These are phyloP conservation scores for Rambutsinella grinnellia DNA, from an alignment of 2,888 invertebrate genomes.

Conservation along the genomic window DNA sequence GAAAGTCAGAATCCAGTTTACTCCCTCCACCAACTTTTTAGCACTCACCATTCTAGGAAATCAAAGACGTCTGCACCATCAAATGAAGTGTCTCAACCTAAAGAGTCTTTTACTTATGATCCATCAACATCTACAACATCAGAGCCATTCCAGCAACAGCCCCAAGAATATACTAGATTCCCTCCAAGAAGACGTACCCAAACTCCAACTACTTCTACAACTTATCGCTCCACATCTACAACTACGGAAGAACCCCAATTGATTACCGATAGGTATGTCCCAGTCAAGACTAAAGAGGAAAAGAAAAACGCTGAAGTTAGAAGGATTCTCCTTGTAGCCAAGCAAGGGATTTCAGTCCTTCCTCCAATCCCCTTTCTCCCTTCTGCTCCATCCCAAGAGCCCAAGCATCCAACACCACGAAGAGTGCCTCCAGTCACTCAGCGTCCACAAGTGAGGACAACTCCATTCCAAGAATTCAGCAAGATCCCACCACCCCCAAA, in stretches of 20 bases:
- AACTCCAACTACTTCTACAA: background rate
- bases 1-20: slow-evolving; percentile 63
- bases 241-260: slow-evolving; percentile 26
- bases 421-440: slow-evolving; percentile 19
- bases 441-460: slow-evolving; percentile 16
- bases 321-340: slow-evolving; percentile 35
- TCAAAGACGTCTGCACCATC: slow-evolving; percentile 17
- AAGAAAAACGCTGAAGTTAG: slow-evolving; percentile 36
- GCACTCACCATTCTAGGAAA: slow-evolving; percentile 20
- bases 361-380: slow-evolving; percentile 39
- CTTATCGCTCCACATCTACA: background rate
- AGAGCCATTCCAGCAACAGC: background rate
- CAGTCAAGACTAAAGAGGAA: slow-evolving; percentile 26
- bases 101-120: slow-evolving; percentile 29
- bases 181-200: slow-evolving; percentile 38
- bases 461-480: slow-evolving; percentile 12
- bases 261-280: slow-evolving; percentile 37
- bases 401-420: slow-evolving; percentile 12
- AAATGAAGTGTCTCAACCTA: background rate
- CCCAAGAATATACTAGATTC: slow-evolving; percentile 20
- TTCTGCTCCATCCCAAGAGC: background rate
- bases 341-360: slow-evolving; percentile 36
- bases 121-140: slow-evolving; percentile 13
- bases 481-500: slow-evolving; percentile 35
- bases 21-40: slow-evolving; percentile 46